A percentile compares a stretch with the other conserved stretches of the same genome.
phyloP scores from a whole-genome alignment of 2,797 vertebrate genomes.

The Gymnopithys bicolor region DNA sequence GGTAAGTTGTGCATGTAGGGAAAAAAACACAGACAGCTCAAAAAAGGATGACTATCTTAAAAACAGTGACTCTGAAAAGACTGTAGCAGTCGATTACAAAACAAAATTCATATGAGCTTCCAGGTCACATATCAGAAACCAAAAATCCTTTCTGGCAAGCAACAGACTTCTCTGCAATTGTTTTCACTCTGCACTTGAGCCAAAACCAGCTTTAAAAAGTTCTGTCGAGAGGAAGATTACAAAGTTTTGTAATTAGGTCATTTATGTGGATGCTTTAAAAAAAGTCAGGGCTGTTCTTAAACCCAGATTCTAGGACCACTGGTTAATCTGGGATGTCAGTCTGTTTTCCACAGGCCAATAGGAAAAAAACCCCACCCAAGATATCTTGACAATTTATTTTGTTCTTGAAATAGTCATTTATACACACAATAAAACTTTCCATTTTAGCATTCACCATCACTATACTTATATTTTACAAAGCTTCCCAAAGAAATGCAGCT shows the following conservation, averaged over 20 bases:
- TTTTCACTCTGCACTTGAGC: neutral
- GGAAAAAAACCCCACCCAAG: neutral
- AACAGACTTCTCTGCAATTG: neutral
- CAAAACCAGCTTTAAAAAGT: slow-evolving; percentile 6
- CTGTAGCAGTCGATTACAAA: neutral
- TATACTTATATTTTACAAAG: neutral
- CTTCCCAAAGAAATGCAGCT: neutral
- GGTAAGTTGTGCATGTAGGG: neutral
- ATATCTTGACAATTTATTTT: neutral
- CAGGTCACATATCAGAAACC: neutral
- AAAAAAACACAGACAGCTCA: neutral
- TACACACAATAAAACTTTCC: neutral
- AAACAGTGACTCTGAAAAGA: neutral
- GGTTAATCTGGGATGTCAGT: neutral
- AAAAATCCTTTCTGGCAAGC: neutral
- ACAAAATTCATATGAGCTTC: neutral
- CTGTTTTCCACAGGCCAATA: neutral
- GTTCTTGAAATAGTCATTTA: neutral
- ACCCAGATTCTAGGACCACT: neutral
- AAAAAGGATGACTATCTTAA: neutral
- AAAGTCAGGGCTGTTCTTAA: neutral
- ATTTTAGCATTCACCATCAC: neutral
- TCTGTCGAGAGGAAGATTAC: neutral
- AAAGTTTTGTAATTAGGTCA: neutral
- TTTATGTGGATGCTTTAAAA: neutral